Percentiles rank a stretch among this genome's conserved stretches.
Evolutionary conservation across 2,888 invertebrate genomes (phyloP).

Genomic region (Dicyrtomina minuta): DNA sequence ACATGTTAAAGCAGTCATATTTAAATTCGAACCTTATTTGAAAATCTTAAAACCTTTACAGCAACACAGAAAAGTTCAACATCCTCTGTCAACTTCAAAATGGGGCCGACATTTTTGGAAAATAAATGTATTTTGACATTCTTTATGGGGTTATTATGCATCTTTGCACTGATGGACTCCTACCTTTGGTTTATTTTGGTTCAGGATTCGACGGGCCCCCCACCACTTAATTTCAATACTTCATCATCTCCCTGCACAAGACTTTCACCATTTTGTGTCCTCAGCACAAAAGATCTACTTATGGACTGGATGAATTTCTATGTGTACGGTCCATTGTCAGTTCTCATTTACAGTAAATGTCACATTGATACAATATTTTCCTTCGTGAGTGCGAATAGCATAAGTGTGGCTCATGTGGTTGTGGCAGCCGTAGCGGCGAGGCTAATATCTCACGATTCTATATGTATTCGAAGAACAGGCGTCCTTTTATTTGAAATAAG

Average conservation of each 20-base stretch:
- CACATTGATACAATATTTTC: conserved; percentile 63
- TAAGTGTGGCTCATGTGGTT: conserved; percentile 76
- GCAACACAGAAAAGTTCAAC: no score
- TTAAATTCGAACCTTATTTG: no score
- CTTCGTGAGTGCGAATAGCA: conserved; percentile 77
- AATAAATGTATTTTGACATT: conserved; percentile 6
- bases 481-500: conserved; percentile 76
- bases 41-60: no score
- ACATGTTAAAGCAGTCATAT: no score
- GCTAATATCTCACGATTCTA: conserved; percentile 70
- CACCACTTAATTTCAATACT: conserved; percentile 24
- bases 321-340: conserved; percentile 76
- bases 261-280: conserved; percentile 73
- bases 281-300: conserved; percentile 80
- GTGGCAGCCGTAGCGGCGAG: conserved; percentile 74
- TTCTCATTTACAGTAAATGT: conserved; percentile 68
- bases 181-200: conserved; percentile 3
- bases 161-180: conserved; percentile 5
- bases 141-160: neutral
- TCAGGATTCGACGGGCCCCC: conserved; percentile 3
- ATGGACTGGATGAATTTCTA: conserved; percentile 83
- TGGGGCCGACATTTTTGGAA: conserved; percentile 11
- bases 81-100: no score
- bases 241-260: neutral
- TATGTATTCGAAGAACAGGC: conserved; percentile 71